phyloP scores from a whole-genome alignment of 2,797 vertebrate species.

The Spinus olivaceus region DNA sequence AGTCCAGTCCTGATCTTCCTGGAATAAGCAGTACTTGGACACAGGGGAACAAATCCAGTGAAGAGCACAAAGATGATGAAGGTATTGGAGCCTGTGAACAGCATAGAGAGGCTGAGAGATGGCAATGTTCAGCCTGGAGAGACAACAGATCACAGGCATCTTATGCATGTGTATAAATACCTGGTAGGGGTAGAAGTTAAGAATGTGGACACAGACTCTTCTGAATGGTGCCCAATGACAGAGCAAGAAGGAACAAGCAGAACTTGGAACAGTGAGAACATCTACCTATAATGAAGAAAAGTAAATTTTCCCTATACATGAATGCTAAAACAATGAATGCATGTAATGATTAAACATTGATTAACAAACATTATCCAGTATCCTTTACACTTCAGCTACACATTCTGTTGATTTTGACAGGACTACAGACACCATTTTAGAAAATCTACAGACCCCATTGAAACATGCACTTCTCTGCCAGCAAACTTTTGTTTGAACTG shows the following conservation, averaged over 20 bases:
- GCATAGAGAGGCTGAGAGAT: neutral
- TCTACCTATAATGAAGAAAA: neutral
- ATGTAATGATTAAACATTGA: neutral
- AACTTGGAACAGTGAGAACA: neutral
- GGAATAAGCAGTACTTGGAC: neutral
- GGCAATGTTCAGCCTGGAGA: neutral
- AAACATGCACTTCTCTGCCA: neutral
- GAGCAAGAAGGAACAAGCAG: neutral
- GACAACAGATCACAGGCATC: fast-evolving
- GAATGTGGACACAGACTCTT: neutral
- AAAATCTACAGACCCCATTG: neutral
- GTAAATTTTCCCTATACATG: neutral
- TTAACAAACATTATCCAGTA: neutral
- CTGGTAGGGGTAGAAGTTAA: neutral
- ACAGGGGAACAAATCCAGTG: neutral
- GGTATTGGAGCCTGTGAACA: neutral
- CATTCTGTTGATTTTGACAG: neutral
- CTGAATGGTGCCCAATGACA: neutral
- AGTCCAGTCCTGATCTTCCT: neutral
- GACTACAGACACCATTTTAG: neutral
- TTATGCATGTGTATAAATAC: neutral
- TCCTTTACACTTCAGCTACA: neutral
- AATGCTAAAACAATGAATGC: neutral
- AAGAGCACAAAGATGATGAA: neutral
- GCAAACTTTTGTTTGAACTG: neutral